Evolutionary conservation across 1,140 invertebrate genomes (phyloP).

Genomic region (Papilio helenus): DNA sequence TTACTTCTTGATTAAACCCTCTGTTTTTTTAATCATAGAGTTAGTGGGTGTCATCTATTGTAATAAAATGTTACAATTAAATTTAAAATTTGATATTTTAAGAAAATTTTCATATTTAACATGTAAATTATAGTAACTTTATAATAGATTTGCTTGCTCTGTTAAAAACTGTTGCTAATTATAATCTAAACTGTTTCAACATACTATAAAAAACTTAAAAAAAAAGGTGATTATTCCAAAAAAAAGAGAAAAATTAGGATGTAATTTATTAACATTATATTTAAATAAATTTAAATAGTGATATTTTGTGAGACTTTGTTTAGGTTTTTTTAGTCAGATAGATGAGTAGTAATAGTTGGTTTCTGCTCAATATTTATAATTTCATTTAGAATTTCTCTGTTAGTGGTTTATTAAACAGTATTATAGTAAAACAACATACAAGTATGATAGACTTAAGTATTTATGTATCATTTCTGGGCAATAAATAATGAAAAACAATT

Average conservation of each 20-base stretch:
- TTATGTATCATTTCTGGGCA: background rate
- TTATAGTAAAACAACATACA: background rate
- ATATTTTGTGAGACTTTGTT: conserved; percentile 2
- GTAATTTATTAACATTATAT: background rate
- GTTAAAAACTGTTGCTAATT: background rate
- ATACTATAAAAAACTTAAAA: background rate
- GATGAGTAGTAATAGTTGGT: background rate
- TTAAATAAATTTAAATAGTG: background rate
- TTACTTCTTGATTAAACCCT: no score
- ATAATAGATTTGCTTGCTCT: background rate
- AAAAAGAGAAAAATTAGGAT: background rate
- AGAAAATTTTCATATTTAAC: background rate
- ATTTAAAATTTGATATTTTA: no score
- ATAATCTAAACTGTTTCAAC: background rate
- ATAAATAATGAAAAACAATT: background rate
- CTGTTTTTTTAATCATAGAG: no score
- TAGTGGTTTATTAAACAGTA: background rate
- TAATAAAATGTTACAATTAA: no score
- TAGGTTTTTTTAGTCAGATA: background rate
- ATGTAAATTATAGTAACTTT: background rate
- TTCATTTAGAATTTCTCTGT: background rate
- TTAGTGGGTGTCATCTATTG: no score
- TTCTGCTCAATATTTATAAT: background rate
- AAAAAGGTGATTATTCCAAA: background rate
- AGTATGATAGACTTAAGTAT: background rate